Conservation (phyloP, 2,888 invertebrate genomes). For the Conomelus anceps region DNA sequence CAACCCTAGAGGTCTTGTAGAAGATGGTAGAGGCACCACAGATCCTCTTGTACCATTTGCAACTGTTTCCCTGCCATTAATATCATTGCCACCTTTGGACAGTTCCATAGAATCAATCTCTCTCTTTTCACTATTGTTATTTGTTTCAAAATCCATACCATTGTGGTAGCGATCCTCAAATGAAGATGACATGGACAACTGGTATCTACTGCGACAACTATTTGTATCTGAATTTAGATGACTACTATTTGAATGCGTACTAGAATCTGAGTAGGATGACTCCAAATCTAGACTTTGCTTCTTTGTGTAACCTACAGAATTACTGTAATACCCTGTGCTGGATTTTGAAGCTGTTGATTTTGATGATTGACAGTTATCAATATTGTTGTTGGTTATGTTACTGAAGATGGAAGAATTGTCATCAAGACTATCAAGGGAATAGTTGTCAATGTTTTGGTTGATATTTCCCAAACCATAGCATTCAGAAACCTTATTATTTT, state of each 20-base stretch:
- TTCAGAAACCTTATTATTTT: not conserved
- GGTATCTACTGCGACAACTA: not conserved
- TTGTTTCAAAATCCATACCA: not conserved
- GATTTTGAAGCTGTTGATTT: not conserved
- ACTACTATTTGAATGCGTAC: not conserved
- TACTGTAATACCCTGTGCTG: not conserved
- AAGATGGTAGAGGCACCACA: conserved; percentile 46
- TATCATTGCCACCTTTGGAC: not conserved
- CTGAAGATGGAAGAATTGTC: not conserved
- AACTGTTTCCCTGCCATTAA: conserved; percentile 6
- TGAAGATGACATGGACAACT: not conserved
- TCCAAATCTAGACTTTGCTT: not conserved
- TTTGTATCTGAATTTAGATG: not conserved
- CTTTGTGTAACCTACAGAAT: not conserved
- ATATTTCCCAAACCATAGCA: not conserved
- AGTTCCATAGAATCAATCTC: not conserved
- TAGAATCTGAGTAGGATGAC: not conserved
- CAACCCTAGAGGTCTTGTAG: conserved; percentile 46
- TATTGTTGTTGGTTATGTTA: not conserved
- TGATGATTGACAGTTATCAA: not conserved
- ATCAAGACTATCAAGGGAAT: not conserved
- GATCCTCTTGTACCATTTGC: conserved; percentile 15
- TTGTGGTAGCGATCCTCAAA: not conserved
- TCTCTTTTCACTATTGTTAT: not conserved
- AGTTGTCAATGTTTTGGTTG: not conserved